Conservation (phyloP, 2,113 vertebrate genomes). For the Apaloderma vittatum region DNA sequence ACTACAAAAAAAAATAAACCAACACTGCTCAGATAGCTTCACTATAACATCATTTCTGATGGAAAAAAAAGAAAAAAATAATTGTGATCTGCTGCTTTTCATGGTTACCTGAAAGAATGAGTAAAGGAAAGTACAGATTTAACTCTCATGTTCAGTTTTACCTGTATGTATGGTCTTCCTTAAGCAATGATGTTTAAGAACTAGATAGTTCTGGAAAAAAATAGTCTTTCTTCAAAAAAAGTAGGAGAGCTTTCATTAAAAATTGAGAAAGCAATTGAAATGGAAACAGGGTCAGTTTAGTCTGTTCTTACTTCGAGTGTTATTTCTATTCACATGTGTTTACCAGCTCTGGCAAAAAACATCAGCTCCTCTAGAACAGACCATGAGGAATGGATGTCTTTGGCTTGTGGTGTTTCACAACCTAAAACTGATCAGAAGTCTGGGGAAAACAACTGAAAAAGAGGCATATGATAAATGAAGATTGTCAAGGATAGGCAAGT, state of each 20-base stretch:
- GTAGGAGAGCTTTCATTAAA: neutral
- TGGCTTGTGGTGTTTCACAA: neutral
- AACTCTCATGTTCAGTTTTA: neutral
- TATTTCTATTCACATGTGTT: neutral
- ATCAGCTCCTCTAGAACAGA: neutral
- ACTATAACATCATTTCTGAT: neutral
- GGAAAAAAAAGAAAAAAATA: neutral
- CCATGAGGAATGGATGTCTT: neutral
- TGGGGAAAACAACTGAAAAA: neutral
- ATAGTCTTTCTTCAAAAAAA: neutral
- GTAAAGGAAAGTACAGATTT: neutral
- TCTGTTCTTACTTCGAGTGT: neutral
- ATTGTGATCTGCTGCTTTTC: neutral
- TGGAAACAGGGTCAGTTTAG: neutral
- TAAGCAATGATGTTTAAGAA: neutral
- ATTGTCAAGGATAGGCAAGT: neutral
- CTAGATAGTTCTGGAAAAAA: neutral
- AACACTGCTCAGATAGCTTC: neutral
- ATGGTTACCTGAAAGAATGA: neutral
- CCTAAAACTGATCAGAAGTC: neutral
- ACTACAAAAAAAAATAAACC: neutral
- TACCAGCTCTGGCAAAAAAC: neutral
- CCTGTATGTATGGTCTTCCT: neutral
- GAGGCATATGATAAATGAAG: neutral
- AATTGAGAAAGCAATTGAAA: neutral